Base-by-base conservation (phyloP, 2,888 invertebrate genomes). In the Malthinus flaveolus region DNA sequence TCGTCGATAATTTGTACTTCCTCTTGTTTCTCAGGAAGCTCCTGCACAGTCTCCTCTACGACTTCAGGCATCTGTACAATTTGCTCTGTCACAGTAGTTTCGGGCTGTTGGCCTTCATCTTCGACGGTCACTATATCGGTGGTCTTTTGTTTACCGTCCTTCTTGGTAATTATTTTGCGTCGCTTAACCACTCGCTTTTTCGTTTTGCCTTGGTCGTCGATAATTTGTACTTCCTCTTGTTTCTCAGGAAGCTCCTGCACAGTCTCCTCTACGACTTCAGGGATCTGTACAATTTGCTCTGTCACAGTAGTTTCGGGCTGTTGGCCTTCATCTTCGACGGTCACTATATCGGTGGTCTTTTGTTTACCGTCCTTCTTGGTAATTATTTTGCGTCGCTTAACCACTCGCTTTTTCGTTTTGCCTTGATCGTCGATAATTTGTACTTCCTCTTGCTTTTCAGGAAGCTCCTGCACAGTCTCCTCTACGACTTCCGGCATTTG, bases 301-400 rank as follows among this genome's bases (percentile, higher is more conserved):
- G 68, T 70, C 23, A 77, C 71, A 49, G 76, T 74, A 55, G 67
- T 75, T 36, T 75, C 68, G 0, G 82, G 81, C 49, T 77, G 71
- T 50, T 75, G 68, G 23, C 76, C 78, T 34, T 78, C 79, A 64
- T 77, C 71, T 65, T 77, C 75, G 15, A 78, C 69, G 7, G 80
- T 80, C 50, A 73, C 72, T 15, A 81, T 80, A 73, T 79, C 78
- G 0, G 79, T 81, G 6, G 79, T 69, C 66, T 82, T 80, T 49
- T 79, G 75, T 59, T 73, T 78, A 34, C 73, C 71, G 52, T 73
- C 80, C 63, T 65, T 78, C 2, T 74, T 74, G 61, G 79, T 80
- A 46, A 75, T 80, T 49, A 80, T 77, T 0, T 74, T 65, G 42
- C 79, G 72, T 47, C 75, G 79, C 48, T 78, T 74, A 13, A 69